phyloP scores from a whole-genome alignment of 2,888 invertebrate genomes.

The Adelphocoris suturalis region DNA sequence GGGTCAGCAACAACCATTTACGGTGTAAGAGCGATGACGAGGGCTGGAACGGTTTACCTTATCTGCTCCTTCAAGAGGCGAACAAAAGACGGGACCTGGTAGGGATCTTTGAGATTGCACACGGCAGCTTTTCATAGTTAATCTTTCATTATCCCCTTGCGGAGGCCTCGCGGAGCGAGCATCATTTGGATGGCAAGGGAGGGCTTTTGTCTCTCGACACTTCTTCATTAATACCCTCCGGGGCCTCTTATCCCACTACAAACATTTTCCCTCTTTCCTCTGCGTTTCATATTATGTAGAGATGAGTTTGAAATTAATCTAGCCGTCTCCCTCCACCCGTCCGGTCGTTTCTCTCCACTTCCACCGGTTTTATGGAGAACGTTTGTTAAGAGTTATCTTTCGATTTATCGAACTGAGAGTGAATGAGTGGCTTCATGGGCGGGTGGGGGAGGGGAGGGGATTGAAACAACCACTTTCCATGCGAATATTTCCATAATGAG shows the following conservation, averaged over 20 bases:
- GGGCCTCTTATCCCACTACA: not conserved
- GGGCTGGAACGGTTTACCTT: slow-evolving; percentile 46
- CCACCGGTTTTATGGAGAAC: not conserved
- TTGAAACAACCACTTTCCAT: not conserved
- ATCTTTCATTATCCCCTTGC: slow-evolving; percentile 60
- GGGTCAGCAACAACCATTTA: slow-evolving; percentile 62
- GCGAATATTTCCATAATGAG: not conserved
- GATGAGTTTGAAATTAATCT: slow-evolving; percentile 39
- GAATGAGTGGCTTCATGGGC: slow-evolving; percentile 3
- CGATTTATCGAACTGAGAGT: not conserved
- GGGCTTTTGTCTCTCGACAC: slow-evolving; percentile 59
- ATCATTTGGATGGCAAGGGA: slow-evolving; percentile 34
- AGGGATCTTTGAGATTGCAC: slow-evolving; percentile 62
- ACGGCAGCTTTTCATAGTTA: slow-evolving; percentile 67
- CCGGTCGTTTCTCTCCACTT: not conserved
- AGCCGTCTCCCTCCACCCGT: not conserved
- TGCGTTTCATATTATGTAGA: slow-evolving; percentile 25
- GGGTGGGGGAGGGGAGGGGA: too few relatives aligned
- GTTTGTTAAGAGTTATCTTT: slow-evolving; percentile 12
- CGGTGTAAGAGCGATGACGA: slow-evolving; percentile 51
- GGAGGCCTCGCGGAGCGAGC: not conserved
- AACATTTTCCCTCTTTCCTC: slow-evolving; percentile 40
- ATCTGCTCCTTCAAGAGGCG: slow-evolving; percentile 54
- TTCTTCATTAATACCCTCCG: slow-evolving; percentile 53
- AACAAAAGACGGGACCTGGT: slow-evolving; percentile 40